phyloP scores from a whole-genome alignment of 2,888 invertebrate genomes.

The Leptopilina myrica region DNA sequence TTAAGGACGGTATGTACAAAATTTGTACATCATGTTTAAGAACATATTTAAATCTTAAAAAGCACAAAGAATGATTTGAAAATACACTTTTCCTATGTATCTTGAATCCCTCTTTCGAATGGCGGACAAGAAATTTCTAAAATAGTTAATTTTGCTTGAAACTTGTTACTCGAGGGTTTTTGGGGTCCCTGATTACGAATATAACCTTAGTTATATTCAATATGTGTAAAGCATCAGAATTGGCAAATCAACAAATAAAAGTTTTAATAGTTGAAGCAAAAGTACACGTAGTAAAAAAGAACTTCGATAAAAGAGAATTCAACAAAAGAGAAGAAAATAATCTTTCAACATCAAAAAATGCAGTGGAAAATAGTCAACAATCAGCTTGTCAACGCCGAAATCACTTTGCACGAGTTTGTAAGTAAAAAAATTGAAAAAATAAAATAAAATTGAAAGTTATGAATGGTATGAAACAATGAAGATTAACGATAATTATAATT shows the following conservation, averaged over 20 bases:
- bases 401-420: constrained; percentile 51
- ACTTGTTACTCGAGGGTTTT: no score
- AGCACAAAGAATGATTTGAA: no score
- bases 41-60: no score
- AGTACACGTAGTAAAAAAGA: constrained; percentile 33
- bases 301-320: not conserved
- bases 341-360: not conserved
- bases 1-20: constrained; percentile 52
- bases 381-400: constrained; percentile 47
- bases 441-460: not conserved
- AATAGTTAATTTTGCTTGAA: no score
- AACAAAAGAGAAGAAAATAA: constrained; percentile 8
- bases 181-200: no score
- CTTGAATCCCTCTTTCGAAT: no score
- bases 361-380: not conserved
- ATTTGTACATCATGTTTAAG: no score
- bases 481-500: constrained; percentile 20
- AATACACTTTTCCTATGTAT: no score
- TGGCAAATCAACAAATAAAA: constrained; percentile 52
- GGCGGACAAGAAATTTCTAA: no score
- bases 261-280: constrained; percentile 37
- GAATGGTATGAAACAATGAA: constrained; percentile 8
- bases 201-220: no score
- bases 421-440: constrained; percentile 22
- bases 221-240: constrained; percentile 55